Evolutionary conservation across 1,140 invertebrate genomes (phyloP).

Genomic region (Drosophila pseudoananassae): DNA sequence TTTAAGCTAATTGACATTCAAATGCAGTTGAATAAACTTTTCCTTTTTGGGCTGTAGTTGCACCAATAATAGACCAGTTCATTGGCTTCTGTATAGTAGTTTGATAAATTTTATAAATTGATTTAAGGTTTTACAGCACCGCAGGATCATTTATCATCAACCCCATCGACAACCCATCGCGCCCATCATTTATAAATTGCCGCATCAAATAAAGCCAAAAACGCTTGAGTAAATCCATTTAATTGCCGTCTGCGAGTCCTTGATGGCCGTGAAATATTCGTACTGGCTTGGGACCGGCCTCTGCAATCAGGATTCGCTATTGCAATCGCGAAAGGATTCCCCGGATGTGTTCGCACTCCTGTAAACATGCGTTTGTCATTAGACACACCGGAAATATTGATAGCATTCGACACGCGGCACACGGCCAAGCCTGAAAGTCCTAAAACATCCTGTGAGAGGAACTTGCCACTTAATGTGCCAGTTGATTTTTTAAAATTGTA

Average conservation of each 20-base stretch:
- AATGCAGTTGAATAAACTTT: conserved; percentile 76
- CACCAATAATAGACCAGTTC: conserved; percentile 19
- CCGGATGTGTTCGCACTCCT: conserved; percentile 80
- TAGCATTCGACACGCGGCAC: conserved; percentile 75
- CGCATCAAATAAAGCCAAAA: conserved; percentile 52
- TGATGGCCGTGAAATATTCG: conserved; percentile 70
- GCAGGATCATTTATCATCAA: conserved; percentile 61
- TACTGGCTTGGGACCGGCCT: conserved; percentile 23
- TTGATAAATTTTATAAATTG: conserved; percentile 2
- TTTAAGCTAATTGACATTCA: conserved; percentile 80
- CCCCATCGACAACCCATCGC: conserved; percentile 47
- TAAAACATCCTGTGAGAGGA: conserved; percentile 10
- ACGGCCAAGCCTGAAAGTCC: conserved; percentile 31
- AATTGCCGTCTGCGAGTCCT: conserved; percentile 58
- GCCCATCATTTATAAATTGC: conserved; percentile 80
- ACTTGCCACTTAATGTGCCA: conserved; percentile 67
- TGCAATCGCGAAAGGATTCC: conserved; percentile 16
- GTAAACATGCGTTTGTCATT: conserved; percentile 83
- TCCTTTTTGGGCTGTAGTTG: conserved; percentile 34
- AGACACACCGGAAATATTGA: conserved; percentile 82
- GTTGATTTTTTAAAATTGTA: conserved; percentile 78
- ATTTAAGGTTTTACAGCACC: conserved; percentile 27
- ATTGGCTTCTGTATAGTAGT: conserved; percentile 10
- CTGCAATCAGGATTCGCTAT: conserved; percentile 42
- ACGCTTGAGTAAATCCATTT: conserved; percentile 81